Percentiles rank a stretch among this genome's conserved stretches.
These are phyloP conservation scores for Boloria selene DNA, from an alignment of 2,888 invertebrate genomes.

Conservation along the genomic window DNA sequence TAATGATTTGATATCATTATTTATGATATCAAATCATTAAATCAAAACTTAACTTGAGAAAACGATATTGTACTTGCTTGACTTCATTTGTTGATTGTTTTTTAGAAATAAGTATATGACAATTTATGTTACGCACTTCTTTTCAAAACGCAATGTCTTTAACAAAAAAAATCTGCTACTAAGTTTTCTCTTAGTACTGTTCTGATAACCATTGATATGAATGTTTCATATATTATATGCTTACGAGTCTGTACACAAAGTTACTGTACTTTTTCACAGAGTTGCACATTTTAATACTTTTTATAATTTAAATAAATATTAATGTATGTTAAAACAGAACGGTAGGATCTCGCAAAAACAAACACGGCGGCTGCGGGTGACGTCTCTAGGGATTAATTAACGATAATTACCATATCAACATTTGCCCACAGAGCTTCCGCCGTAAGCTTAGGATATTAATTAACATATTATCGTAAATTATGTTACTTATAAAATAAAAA, in stretches of 20 bases:
- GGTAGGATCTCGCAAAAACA: conserved; percentile 17
- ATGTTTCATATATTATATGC: neutral
- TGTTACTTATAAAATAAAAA: neutral
- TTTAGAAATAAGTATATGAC: too few relatives aligned
- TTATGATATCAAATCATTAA: too few relatives aligned
- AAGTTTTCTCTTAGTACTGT: too few relatives aligned
- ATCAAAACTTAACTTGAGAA: too few relatives aligned
- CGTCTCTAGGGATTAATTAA: conserved; percentile 29
- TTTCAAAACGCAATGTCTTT: too few relatives aligned
- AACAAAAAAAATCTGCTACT: too few relatives aligned
- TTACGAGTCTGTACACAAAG: neutral
- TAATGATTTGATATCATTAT: too few relatives aligned
- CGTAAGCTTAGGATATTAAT: conserved; percentile 12
- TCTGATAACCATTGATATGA: too few relatives aligned
- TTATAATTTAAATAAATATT: conserved; percentile 8
- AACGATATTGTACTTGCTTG: too few relatives aligned
- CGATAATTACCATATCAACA: conserved; percentile 28
- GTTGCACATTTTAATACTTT: neutral
- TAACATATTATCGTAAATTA: conserved; percentile 6
- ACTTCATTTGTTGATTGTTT: too few relatives aligned
- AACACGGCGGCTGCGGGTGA: conserved; percentile 21
- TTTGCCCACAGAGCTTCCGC: conserved; percentile 16
- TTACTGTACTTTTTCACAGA: neutral
- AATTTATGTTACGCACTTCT: too few relatives aligned
- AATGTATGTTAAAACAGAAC: conserved; percentile 3